Percentiles rank a stretch among this genome's conserved stretches.
These are phyloP conservation scores for Struthio camelus DNA, from an alignment of 2,113 vertebrate genomes.

Conservation along the genomic window DNA sequence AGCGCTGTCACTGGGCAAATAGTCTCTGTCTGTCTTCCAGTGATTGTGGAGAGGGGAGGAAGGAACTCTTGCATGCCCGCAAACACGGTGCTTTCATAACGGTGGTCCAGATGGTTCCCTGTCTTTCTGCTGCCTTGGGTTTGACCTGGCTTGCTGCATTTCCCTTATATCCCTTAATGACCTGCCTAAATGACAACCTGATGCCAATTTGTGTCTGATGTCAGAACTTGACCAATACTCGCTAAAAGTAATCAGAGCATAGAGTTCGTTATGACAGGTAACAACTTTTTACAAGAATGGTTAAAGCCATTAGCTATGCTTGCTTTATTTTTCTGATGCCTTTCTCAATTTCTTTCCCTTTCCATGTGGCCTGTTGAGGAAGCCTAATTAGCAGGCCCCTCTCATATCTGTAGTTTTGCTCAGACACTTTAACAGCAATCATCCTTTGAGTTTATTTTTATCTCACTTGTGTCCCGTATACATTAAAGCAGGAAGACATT, in stretches of 20 bases:
- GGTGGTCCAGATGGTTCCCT: background rate
- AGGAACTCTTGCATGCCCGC: background rate
- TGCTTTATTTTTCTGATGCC: background rate
- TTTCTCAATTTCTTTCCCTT: background rate
- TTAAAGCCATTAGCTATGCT: background rate
- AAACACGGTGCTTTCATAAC: background rate
- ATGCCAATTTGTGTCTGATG: background rate
- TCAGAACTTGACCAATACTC: background rate
- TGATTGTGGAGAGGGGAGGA: rapidly evolving
- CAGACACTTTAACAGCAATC: background rate
- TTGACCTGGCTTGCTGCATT: background rate
- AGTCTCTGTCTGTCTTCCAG: background rate
- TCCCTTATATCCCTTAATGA: background rate
- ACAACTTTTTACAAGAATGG: background rate
- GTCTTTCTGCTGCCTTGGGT: background rate
- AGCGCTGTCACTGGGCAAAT: background rate
- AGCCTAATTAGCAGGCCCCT: background rate
- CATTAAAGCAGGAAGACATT: background rate
- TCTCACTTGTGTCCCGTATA: background rate
- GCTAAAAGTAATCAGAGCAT: background rate
- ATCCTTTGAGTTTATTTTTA: background rate
- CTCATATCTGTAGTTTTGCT: background rate
- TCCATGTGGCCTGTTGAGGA: background rate
- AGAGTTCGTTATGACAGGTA: background rate
- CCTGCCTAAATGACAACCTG: background rate